Evolutionary conservation across 2,888 invertebrate genomes (phyloP).

Genomic region (Sarcophaga variegata): DNA sequence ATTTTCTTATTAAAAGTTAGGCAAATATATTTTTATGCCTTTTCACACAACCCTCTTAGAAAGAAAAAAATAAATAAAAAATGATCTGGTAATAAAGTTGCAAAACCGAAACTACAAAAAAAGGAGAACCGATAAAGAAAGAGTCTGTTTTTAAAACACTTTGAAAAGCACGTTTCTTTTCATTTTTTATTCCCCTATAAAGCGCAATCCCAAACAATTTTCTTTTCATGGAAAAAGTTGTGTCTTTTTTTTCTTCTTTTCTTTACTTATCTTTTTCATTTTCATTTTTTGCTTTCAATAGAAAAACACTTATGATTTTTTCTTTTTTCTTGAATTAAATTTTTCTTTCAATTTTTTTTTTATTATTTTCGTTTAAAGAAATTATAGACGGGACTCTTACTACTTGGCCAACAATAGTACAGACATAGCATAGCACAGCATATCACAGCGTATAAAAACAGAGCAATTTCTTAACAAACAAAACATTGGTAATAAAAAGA

Average conservation of each 20-base stretch:
- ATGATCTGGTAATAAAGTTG: conserved; percentile 59
- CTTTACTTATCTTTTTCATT: not conserved
- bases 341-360: not conserved
- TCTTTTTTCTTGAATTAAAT: not conserved
- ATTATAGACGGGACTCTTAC: not conserved
- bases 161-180: conserved; percentile 60
- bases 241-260: not conserved
- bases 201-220: conserved; percentile 64
- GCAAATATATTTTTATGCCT: not conserved
- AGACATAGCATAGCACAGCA: not conserved
- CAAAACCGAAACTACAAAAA: conserved; percentile 22
- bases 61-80: conserved; percentile 8
- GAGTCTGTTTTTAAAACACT: conserved; percentile 38
- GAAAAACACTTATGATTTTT: conserved; percentile 12
- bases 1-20: too few relatives aligned
- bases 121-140: conserved; percentile 25
- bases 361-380: conserved; percentile 3
- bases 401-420: not conserved
- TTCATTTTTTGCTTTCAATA: conserved; percentile 6
- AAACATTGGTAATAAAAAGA: conserved; percentile 20
- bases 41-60: conserved; percentile 7
- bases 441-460: conserved; percentile 28
- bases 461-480: conserved; percentile 48
- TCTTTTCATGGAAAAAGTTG: conserved; percentile 64
- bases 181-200: conserved; percentile 4